Evolutionary conservation across 2,888 invertebrate species (phyloP).

Genomic region (Electrophaes corylata): DNA sequence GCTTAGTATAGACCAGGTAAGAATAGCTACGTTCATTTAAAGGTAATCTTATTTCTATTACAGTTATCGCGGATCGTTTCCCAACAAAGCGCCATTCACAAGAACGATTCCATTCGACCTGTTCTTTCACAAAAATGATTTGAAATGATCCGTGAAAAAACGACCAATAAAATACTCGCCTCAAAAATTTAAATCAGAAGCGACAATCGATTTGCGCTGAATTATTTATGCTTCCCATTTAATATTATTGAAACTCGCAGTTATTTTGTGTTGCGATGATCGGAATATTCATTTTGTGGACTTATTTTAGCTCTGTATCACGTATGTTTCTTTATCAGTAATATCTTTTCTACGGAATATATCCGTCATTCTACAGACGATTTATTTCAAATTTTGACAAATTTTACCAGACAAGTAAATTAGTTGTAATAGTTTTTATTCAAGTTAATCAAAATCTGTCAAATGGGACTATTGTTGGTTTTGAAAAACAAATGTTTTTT

Average conservation of each 20-base stretch:
- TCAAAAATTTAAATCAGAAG: slow-evolving; percentile 33
- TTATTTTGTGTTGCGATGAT: background rate
- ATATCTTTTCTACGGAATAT: too few relatives aligned
- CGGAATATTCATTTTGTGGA: too few relatives aligned
- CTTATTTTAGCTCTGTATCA: too few relatives aligned
- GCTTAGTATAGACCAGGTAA: background rate
- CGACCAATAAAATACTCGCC: slow-evolving; percentile 24
- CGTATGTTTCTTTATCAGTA: too few relatives aligned
- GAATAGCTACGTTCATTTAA: background rate
- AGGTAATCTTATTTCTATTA: background rate
- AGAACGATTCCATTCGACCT: slow-evolving; percentile 15
- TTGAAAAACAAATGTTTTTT: too few relatives aligned
- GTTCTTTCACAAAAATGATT: slow-evolving; percentile 18
- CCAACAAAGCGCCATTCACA: slow-evolving; percentile 12
- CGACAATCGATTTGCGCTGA: slow-evolving; percentile 24
- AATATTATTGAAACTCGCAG: slow-evolving; percentile 4
- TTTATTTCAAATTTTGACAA: too few relatives aligned
- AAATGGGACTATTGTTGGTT: too few relatives aligned
- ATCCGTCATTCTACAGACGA: too few relatives aligned
- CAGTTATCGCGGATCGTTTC: background rate
- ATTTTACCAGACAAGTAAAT: too few relatives aligned
- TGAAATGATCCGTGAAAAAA: slow-evolving; percentile 37
- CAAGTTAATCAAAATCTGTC: too few relatives aligned
- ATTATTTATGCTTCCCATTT: slow-evolving; percentile 12
- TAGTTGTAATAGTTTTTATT: too few relatives aligned